Evolutionary conservation across 2,888 invertebrate genomes (phyloP).

Genomic region (Scelioninae gen. 2): DNA sequence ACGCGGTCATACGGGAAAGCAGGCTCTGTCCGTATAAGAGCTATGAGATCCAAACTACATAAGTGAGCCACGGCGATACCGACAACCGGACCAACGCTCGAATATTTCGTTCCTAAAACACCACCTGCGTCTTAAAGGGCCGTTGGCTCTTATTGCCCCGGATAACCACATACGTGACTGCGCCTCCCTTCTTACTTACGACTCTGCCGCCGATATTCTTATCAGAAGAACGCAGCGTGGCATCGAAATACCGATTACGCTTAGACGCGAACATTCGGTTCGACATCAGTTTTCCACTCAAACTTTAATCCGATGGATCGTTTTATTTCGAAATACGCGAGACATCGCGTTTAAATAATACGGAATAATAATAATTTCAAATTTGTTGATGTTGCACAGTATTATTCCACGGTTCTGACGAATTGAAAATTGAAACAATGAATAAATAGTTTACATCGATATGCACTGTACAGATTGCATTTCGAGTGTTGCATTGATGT

Average conservation of each 20-base stretch:
- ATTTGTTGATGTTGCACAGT: no score
- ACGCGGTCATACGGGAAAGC: constrained; percentile 57
- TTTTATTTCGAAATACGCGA: no score
- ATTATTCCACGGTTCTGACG: no score
- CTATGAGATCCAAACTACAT: constrained; percentile 42
- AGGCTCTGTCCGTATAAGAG: constrained; percentile 56
- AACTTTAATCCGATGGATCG: no score
- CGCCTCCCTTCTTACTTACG: constrained; percentile 34
- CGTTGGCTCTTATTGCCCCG: constrained; percentile 55
- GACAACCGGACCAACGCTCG: constrained; percentile 44
- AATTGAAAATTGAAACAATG: no score
- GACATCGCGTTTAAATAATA: no score
- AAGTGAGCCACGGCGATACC: constrained; percentile 47
- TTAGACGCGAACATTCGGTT: constrained; percentile 2
- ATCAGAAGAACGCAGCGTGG: constrained; percentile 20
- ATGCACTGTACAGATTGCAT: no score
- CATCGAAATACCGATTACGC: background rate
- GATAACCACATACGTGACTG: constrained; percentile 55
- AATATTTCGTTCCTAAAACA: constrained; percentile 58
- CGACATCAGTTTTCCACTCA: background rate
- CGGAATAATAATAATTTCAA: no score
- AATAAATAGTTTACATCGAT: no score
- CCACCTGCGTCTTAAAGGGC: constrained; percentile 56
- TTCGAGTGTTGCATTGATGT: no score
- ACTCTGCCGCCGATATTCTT: constrained; percentile 41